Evolutionary conservation across 2,888 invertebrate genomes (phyloP).

Genomic region (Brachyptera putata): DNA sequence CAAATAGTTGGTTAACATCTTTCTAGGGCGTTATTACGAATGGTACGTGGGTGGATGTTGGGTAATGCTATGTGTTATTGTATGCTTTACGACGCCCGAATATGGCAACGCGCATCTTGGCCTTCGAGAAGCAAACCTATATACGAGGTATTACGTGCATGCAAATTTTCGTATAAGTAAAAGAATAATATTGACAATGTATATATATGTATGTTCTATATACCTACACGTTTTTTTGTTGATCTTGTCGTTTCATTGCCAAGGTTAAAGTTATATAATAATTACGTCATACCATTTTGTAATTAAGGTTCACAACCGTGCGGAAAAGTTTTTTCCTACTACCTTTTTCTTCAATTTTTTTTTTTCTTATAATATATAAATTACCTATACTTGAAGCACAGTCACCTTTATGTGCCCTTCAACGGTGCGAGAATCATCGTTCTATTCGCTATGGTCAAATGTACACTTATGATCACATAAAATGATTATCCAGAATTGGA

Average conservation of each 20-base stretch:
- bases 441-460: no score
- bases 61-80: not conserved
- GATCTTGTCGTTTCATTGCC: conserved; percentile 9
- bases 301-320: not conserved
- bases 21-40: not conserved
- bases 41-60: not conserved
- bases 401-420: conserved; percentile 5
- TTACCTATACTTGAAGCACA: not conserved
- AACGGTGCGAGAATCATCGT: not conserved
- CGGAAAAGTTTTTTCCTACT: not conserved
- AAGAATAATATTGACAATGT: not conserved
- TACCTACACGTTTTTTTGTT: not conserved
- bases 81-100: not conserved
- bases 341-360: not conserved
- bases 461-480: no score
- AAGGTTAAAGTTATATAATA: conserved; percentile 12
- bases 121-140: not conserved
- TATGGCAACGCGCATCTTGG: not conserved
- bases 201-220: not conserved
- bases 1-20: not conserved
- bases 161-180: not conserved
- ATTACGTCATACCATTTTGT: conserved; percentile 13
- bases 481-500: no score
- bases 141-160: not conserved
- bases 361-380: not conserved